A percentile compares a stretch with the other conserved stretches of the same genome.
Evolutionary conservation across 2,113 vertebrate species (phyloP).

Genomic region (Procapra przewalskii): DNA sequence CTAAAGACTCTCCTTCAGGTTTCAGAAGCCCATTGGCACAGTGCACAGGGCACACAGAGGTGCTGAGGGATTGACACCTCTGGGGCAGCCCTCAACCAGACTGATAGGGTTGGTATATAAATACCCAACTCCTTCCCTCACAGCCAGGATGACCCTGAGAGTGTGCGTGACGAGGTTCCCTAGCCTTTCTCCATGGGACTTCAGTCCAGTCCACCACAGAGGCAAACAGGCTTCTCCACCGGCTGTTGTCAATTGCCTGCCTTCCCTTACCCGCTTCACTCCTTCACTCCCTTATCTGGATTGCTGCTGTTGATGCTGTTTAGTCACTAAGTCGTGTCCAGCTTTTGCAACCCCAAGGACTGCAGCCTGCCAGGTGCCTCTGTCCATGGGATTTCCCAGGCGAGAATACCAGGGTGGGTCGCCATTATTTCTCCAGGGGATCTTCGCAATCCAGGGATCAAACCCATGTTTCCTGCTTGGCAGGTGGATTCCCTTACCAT

Average conservation of each 20-base stretch:
- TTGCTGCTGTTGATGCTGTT: neutral
- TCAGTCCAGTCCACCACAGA: rapidly evolving
- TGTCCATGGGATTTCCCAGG: neutral
- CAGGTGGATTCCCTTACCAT: neutral
- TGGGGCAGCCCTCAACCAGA: neutral
- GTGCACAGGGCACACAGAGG: neutral
- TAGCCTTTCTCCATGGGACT: neutral
- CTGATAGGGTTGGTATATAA: neutral
- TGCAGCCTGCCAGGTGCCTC: neutral
- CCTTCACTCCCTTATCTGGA: neutral
- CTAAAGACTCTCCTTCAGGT: neutral
- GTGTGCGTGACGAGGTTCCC: neutral
- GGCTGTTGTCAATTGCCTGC: neutral
- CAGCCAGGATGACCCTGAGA: no score
- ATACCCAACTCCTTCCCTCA: neutral
- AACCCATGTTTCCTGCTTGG: neutral
- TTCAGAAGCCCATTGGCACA: neutral
- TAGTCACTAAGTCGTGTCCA: neutral
- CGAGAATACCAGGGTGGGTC: neutral
- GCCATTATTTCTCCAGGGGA: neutral
- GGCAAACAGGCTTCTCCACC: neutral
- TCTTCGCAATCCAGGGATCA: neutral
- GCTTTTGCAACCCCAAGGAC: neutral
- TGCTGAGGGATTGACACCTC: neutral
- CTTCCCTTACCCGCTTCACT: no score